Conservation (phyloP, 2,888 invertebrate species). For the Agrotis ipsilon region DNA sequence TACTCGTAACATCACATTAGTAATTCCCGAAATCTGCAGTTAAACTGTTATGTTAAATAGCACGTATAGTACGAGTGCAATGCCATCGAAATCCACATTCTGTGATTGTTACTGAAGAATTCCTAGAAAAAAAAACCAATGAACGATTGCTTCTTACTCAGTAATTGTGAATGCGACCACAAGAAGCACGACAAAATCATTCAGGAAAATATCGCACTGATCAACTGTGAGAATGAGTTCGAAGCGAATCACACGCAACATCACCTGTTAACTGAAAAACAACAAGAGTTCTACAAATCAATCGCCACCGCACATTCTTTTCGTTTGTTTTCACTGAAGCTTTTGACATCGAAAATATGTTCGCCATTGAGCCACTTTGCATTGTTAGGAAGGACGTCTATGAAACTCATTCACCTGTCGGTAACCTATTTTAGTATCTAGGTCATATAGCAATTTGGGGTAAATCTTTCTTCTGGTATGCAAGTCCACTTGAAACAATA, state of each 20-base stretch:
- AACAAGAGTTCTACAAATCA: constrained; percentile 57
- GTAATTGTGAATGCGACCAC: too few relatives aligned
- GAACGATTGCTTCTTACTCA: too few relatives aligned
- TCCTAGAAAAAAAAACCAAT: too few relatives aligned
- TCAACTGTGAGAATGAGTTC: constrained; percentile 1
- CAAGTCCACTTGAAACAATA: neutral
- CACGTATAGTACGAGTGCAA: too few relatives aligned
- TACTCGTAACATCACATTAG: too few relatives aligned
- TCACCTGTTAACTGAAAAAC: constrained; percentile 47
- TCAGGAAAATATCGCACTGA: constrained; percentile 5
- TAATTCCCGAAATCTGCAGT: too few relatives aligned
- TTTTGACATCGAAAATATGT: constrained; percentile 63
- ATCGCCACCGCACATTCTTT: constrained; percentile 59
- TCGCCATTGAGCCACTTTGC: constrained; percentile 63
- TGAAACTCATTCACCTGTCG: constrained; percentile 53
- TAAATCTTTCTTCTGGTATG: neutral
- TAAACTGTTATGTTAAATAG: too few relatives aligned
- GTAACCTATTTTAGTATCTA: constrained; percentile 39
- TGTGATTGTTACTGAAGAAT: too few relatives aligned
- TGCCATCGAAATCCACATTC: too few relatives aligned
- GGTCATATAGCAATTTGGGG: constrained; percentile 3
- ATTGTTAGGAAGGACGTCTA: constrained; percentile 57
- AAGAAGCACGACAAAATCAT: neutral
- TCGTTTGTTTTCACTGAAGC: constrained; percentile 58
- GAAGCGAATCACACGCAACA: constrained; percentile 46